Base-by-base conservation (phyloP, 2,888 invertebrate species). In the Dorcus hopei region DNA sequence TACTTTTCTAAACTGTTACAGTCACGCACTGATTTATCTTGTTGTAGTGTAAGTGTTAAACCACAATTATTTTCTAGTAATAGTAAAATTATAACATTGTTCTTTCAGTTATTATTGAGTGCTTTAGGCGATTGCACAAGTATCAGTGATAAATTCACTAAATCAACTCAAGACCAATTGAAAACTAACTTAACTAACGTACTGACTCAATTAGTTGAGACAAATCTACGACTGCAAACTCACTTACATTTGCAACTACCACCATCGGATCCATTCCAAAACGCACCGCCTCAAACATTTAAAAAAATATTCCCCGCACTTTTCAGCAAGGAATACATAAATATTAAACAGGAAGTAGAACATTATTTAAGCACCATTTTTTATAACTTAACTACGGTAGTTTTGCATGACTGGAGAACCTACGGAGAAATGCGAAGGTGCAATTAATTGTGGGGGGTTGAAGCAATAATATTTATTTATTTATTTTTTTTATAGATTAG, bases 341-440 rank as follows among this genome's bases (percentile, higher is more conserved):
- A 73, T 58, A 68, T 76, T 33, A 77, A 74, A 64, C 72, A 72
- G 57, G 74, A 77, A 57, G 87, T 95, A 7, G 97, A 97, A 76
- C 88, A 93, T 73, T 97, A 97, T 79, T 83, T 99, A 65, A 95
- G 96, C 70, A 89, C 87, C 65, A 95, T 93, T 74, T 98, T 97
- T 80, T 99, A 99, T 79, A 97, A 98, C 81, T 82, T 98, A 69
- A 97, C 97, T 1, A 95, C 97, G 1, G 95, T 99, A 38, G 96
- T 97, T 6, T 42, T 65, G 38, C 16, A 45, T 9, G 97, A 99
- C 78, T 98, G 97, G 95, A 92, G 91, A 77, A 96, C 95, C 0
- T 99, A 99, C 75, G 91, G 94, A 14, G 94, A 95, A 80, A 99
- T 99, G 98, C 85, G 96, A 60, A 90, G 91, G 74, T 19, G 19